These are phyloP conservation scores for Neoaliturus tenellus DNA, from an alignment of 2,888 invertebrate genomes.

Conservation along the genomic window DNA sequence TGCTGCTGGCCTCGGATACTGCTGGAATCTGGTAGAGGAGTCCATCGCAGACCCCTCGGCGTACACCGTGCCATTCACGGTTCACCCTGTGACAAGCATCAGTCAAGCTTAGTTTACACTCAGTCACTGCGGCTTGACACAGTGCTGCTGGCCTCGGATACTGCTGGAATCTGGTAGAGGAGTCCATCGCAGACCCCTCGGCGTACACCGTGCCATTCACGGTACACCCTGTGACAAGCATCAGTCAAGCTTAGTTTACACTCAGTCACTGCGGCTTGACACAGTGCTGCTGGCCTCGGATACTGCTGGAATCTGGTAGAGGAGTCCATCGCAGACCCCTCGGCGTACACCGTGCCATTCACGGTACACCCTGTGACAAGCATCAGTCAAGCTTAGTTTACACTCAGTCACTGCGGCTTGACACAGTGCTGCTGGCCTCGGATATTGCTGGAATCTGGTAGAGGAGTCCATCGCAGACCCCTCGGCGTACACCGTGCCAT, in stretches of 20 bases:
- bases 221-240: slow-evolving; percentile 77
- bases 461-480: slow-evolving; percentile 90
- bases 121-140: slow-evolving; percentile 88
- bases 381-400: no score
- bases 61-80: slow-evolving; percentile 83
- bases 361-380: slow-evolving; percentile 78
- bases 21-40: slow-evolving; percentile 86
- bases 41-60: slow-evolving; percentile 90
- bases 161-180: slow-evolving; percentile 90
- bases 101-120: slow-evolving; percentile 83
- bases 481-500: slow-evolving; percentile 84
- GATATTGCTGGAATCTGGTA: slow-evolving; percentile 89
- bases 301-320: slow-evolving; percentile 89
- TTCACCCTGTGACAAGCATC: slow-evolving; percentile 77
- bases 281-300: slow-evolving; percentile 83
- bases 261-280: slow-evolving; percentile 88
- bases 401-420: slow-evolving; percentile 86
- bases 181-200: slow-evolving; percentile 89
- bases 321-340: slow-evolving; percentile 90
- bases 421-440: slow-evolving; percentile 84
- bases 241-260: no score
- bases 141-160: slow-evolving; percentile 81
- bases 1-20: slow-evolving; percentile 83
- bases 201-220: slow-evolving; percentile 84
- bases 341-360: slow-evolving; percentile 84